phyloP scores from a whole-genome alignment of 2,797 vertebrate species.

The Antennarius maculatus region DNA sequence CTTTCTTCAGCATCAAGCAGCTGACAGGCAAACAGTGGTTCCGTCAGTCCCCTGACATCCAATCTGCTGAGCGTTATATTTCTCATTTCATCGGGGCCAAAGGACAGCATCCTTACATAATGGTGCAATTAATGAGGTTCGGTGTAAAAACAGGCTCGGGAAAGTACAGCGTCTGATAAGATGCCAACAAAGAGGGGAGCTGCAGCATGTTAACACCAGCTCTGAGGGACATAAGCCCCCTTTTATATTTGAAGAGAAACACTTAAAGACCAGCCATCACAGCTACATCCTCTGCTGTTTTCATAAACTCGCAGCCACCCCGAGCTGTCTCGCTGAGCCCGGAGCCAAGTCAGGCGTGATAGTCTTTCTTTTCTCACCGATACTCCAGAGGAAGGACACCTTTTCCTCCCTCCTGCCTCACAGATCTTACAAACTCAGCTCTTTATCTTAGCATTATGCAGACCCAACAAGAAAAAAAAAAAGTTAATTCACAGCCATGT shows the following conservation, averaged over 20 bases:
- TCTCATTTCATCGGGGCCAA: slow-evolving; percentile 49
- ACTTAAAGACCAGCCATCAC: slow-evolving; percentile 46
- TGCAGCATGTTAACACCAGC: slow-evolving; percentile 47
- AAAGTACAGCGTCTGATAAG: slow-evolving; percentile 47
- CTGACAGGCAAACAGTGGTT: slow-evolving; percentile 35
- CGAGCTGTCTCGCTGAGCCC: slow-evolving; percentile 42
- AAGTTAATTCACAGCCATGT: neutral
- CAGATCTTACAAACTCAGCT: slow-evolving; percentile 38
- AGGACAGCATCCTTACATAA: slow-evolving; percentile 52
- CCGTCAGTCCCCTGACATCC: slow-evolving; percentile 30
- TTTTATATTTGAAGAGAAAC: slow-evolving; percentile 41
- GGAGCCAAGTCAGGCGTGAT: slow-evolving; percentile 66
- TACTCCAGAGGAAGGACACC: slow-evolving; percentile 45
- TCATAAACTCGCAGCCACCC: slow-evolving; percentile 68
- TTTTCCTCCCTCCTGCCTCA: slow-evolving; percentile 34
- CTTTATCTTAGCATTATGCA: slow-evolving; percentile 31
- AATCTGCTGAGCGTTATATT: slow-evolving; percentile 25
- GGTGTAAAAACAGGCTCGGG: slow-evolving; percentile 61
- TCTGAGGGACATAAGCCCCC: slow-evolving; percentile 38
- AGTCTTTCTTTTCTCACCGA: slow-evolving; percentile 62
- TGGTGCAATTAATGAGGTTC: slow-evolving; percentile 62
- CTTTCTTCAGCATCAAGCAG: slow-evolving; percentile 8
- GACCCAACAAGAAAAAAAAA: slow-evolving; percentile 4
- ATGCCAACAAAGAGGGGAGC: slow-evolving; percentile 46
- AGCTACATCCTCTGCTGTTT: slow-evolving; percentile 64